Evolutionary conservation across 2,888 invertebrate species (phyloP).

Genomic region (Leptopterna dolabrata): DNA sequence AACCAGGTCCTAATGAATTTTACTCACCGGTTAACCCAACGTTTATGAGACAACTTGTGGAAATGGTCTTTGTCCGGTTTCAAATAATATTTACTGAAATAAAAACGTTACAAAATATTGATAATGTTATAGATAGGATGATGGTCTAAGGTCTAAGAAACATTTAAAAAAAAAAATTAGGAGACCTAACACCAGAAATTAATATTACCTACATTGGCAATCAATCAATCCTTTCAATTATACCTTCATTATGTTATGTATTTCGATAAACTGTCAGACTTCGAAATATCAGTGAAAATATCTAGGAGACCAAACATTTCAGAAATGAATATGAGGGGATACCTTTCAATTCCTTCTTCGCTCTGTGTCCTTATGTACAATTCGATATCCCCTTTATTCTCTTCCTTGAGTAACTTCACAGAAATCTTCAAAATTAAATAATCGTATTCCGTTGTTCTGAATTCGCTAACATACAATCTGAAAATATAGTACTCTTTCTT

Average conservation of each 20-base stretch:
- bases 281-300: too few relatives aligned
- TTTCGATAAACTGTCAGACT: too few relatives aligned
- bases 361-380: constrained; percentile 24
- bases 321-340: neutral
- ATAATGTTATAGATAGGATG: neutral
- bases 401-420: constrained; percentile 24
- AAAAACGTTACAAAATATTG: neutral
- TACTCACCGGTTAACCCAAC: constrained; percentile 42
- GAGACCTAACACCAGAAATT: too few relatives aligned
- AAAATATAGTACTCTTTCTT: neutral
- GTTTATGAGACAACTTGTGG: constrained; percentile 41
- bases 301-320: too few relatives aligned
- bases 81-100: constrained; percentile 35
- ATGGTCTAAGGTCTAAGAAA: neutral
- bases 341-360: constrained; percentile 35
- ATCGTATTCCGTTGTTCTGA: constrained; percentile 41
- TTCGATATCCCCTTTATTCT: constrained; percentile 28
- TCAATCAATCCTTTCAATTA: too few relatives aligned
- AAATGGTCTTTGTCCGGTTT: constrained; percentile 36
- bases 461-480: constrained; percentile 49
- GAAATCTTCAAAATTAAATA: constrained; percentile 44
- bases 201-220: too few relatives aligned
- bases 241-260: too few relatives aligned
- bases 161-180: neutral
- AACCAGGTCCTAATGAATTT: neutral